Evolutionary conservation across 2,888 invertebrate species (phyloP), one percentile per base, ranked within the genome.

Genomic region (Drosophila neotestacea): DNA sequence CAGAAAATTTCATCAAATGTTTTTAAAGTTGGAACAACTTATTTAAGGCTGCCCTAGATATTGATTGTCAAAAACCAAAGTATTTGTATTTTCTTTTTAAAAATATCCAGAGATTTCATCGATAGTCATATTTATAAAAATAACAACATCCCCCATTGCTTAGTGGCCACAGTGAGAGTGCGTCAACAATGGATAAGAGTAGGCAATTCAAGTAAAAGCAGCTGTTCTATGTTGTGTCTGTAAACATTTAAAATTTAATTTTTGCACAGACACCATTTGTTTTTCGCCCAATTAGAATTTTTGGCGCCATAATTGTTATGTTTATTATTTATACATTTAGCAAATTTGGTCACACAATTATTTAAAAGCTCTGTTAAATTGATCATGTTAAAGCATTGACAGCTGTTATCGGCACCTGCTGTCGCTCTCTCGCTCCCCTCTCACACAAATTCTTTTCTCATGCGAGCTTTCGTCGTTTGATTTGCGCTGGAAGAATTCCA

Each of bases 381-480:
- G 75, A 75, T 79, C 79, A 61, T 62, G 55, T 58, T 30, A 48
- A 27, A 3, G 6, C 9, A 11, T 6, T 54, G 32, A 64, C 64
- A 55, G 59, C 69, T 63, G 61, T 60, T 64, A 55, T n/a, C 9
- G 7, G 41, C 46, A 47, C 30, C 75, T 62, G 69, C 47, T 52
- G 36, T 44, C 22, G 36, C 47, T 30, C 72, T 47, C 59, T 41
- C 44, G 51, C 16, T 42, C 61, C 52, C 58, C 44, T 28, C 36
- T 32, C 7, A 2, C 30, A 22, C n/a, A n/a, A 16, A 9, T 27
- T 50, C 52, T 73, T 10, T 47, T 44, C 54, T 64, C 46, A 41
- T 46, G 61, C 51, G 50, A 76, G 80, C 62, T 76, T 75, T 66
- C 76, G 65, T 79, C 11, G 47, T 65, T 65, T 56, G 59, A 30